A percentile compares a stretch with the other conserved stretches of the same genome.
These are phyloP conservation scores for Thripadectes ignobilis DNA, from an alignment of 2,797 vertebrate species.

Conservation along the genomic window DNA sequence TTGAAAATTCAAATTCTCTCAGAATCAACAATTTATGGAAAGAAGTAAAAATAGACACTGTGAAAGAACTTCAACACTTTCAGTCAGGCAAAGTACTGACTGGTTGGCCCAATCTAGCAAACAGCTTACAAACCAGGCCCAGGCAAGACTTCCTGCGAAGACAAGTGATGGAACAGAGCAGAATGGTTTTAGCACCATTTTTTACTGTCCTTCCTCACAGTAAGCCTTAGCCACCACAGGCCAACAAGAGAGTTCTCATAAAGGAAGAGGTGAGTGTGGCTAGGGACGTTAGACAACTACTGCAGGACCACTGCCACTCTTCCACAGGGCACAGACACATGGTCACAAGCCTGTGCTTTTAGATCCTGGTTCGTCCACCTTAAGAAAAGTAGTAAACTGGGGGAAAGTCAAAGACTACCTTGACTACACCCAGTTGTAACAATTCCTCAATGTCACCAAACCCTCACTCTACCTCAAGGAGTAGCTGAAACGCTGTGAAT, in stretches of 20 bases:
- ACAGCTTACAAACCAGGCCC: neutral
- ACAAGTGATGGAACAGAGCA: neutral
- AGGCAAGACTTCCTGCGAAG: neutral
- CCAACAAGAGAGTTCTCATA: neutral
- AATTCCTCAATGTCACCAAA: neutral
- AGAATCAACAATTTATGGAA: neutral
- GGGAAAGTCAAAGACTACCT: neutral
- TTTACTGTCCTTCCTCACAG: neutral
- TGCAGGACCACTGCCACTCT: neutral
- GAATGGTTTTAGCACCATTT: neutral
- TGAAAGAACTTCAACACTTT: neutral
- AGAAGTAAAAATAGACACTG: neutral
- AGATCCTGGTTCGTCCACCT: neutral
- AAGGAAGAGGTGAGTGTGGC: rapidly evolving
- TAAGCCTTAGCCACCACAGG: neutral
- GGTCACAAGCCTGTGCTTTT: neutral
- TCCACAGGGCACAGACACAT: neutral
- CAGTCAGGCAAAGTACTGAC: neutral
- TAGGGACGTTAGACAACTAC: neutral
- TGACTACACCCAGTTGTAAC: neutral
- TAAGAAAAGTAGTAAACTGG: neutral
- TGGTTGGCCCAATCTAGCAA: neutral
- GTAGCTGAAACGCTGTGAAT: neutral
- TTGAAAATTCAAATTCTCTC: neutral
- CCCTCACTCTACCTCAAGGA: neutral